Evolutionary conservation across 1,140 invertebrate species (phyloP).

Genomic region (Drosophila varians): DNA sequence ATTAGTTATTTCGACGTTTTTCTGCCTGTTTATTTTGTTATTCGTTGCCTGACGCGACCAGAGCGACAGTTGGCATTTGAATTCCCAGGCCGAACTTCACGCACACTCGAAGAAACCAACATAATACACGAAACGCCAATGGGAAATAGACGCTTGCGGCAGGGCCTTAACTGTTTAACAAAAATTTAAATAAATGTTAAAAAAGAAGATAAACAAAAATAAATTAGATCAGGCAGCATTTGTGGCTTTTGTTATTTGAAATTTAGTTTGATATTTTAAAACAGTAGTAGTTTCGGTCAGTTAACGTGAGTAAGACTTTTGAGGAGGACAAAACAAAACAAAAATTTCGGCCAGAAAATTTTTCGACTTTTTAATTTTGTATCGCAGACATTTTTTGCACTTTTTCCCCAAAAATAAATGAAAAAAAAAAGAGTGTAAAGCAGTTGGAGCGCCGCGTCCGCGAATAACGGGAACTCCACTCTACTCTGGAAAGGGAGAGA

Average conservation of each 20-base stretch:
- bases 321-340: background rate
- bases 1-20: conserved; percentile 33
- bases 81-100: no score
- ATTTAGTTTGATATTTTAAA: no score
- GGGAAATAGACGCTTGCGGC: conserved; percentile 61
- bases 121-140: conserved; percentile 4
- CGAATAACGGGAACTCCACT: no score
- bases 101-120: conserved; percentile 12
- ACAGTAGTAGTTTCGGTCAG: background rate
- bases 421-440: background rate
- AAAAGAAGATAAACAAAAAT: background rate
- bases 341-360: background rate
- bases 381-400: conserved; percentile 4
- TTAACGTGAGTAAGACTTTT: conserved; percentile 1
- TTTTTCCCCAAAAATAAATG: background rate
- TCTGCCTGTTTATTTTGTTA: conserved; percentile 21
- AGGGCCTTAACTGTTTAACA: no score
- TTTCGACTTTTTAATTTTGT: background rate
- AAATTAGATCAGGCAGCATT: background rate
- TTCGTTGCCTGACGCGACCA: conserved; percentile 62
- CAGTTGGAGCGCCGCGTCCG: background rate
- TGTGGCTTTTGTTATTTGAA: background rate
- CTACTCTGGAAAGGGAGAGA: no score
- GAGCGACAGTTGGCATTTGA: conserved; percentile 72
- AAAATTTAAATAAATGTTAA: background rate